Evolutionary conservation across 1,140 invertebrate species (phyloP), one percentile per base, ranked within the genome.

Genomic region (Bombus fervidus): DNA sequence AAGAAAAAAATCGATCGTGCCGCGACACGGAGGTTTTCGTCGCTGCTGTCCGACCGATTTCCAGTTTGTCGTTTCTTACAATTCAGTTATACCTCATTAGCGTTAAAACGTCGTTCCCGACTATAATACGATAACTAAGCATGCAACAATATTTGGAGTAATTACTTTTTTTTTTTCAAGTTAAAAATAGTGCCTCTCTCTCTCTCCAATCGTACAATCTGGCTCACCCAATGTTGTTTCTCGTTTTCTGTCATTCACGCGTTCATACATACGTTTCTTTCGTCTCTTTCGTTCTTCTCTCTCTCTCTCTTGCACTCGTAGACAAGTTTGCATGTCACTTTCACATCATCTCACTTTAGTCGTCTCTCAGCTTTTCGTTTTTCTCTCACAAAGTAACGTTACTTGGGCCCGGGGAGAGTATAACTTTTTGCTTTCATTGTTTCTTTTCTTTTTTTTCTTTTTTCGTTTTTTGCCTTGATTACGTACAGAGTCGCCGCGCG

Each of bases 361-460:
- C 69, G 73, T 86, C 89, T 78, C 82, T 87, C 84, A 77, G 69
- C 81, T 85, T 85, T 85, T 85, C 68, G 79, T 82, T 69, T 86
- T n/a, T 85, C 80, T 88, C 79, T 91, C 78, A 89, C 90, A 90
- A 91, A 93, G 86, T 94, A 95, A 94, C 93, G 92, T 93, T 94
- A 92, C 91, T 95, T 95, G 93, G 94, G 94, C 94, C 94, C 94
- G 92, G 94, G 92, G 93, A 94, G 92, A 95, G 92, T 94, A 90
- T 84, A 92, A 89, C 86, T 86, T 78, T 93, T 91, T 81, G 81
- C 89, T 91, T 86, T 85, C 85, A 91, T 92, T 76, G 83, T 81
- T 90, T 80, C 64, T 28, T 75, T 43, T 68, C 53, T 47, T 53
- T 87, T 80, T 80, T 37, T 78, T 62, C 73, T 72, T 43, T 39